Evolutionary conservation across 2,888 invertebrate species (phyloP).

Genomic region (Ctena decussata): DNA sequence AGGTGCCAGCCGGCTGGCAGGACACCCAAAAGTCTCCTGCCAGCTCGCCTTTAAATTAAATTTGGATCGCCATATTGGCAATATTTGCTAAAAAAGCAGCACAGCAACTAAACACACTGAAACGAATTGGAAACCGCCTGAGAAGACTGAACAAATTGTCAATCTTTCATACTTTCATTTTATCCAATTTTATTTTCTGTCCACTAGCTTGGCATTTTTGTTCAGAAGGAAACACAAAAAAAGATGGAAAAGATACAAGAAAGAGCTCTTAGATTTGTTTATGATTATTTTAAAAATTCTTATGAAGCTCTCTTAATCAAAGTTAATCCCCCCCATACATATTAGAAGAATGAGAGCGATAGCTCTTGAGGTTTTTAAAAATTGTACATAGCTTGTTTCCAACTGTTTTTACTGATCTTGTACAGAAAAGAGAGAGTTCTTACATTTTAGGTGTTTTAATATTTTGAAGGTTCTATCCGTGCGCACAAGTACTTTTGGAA

Average conservation of each 20-base stretch:
- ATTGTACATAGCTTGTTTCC: background rate
- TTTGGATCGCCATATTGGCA: too few relatives aligned
- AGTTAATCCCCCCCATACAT: background rate
- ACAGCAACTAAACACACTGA: too few relatives aligned
- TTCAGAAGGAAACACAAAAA: background rate
- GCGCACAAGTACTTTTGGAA: background rate
- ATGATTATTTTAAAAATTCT: background rate
- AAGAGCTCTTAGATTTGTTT: background rate
- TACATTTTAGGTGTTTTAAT: background rate
- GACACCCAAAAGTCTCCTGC: too few relatives aligned
- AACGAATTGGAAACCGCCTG: background rate
- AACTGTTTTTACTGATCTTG: background rate
- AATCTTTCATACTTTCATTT: background rate
- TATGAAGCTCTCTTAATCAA: background rate
- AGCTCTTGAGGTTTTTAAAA: background rate
- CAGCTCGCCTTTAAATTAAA: too few relatives aligned
- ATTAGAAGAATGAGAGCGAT: background rate
- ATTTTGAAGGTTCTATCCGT: background rate
- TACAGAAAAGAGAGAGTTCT: background rate
- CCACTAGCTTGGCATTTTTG: background rate
- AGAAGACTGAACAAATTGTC: background rate
- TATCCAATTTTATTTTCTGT: background rate
- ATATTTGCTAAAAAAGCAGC: too few relatives aligned
- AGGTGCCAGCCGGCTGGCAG: too few relatives aligned
- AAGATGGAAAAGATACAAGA: background rate